These are phyloP conservation scores for Lordiphosa fenestrarum DNA, from an alignment of 2,888 invertebrate genomes.

Conservation along the genomic window DNA sequence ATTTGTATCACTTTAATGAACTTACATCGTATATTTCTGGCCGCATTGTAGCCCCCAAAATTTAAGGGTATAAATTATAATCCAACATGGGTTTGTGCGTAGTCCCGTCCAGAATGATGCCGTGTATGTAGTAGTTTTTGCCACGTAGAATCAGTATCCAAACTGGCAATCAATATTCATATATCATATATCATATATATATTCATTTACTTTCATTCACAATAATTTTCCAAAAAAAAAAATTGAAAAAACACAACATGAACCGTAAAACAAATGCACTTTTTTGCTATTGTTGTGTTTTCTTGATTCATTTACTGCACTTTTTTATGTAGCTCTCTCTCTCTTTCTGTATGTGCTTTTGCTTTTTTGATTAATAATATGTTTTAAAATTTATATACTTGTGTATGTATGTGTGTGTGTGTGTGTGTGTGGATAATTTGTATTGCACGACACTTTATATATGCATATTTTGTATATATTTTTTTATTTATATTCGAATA, in stretches of 20 bases:
- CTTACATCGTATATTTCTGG: constrained; percentile 80
- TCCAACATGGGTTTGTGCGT: constrained; percentile 78
- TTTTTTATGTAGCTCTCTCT: constrained; percentile 11
- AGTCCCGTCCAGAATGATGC: constrained; percentile 27
- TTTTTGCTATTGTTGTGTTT: not conserved
- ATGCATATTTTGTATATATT: constrained; percentile 8
- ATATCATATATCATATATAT: not conserved
- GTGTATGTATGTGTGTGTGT: constrained; percentile 11
- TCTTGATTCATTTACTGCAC: constrained; percentile 5
- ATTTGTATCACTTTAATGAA: constrained; percentile 21
- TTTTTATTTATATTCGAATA: constrained; percentile 53
- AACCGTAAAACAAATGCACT: constrained; percentile 20
- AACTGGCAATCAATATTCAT: constrained; percentile 45
- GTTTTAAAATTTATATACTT: constrained; percentile 16
- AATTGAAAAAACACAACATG: constrained; percentile 28
- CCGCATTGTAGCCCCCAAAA: constrained; percentile 80
- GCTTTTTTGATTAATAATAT: constrained; percentile 25
- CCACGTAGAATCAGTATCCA: constrained; percentile 25
- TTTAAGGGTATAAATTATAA: constrained; percentile 80
- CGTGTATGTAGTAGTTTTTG: constrained; percentile 29
- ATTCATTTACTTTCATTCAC: not conserved
- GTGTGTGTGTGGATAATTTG: constrained; percentile 11
- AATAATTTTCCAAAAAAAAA: constrained; percentile 7
- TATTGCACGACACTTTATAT: constrained; percentile 42
- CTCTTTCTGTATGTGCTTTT: constrained; percentile 22